These are phyloP conservation scores for Alectoris magna DNA, from an alignment of 2,797 vertebrate species.

Conservation along the genomic window DNA sequence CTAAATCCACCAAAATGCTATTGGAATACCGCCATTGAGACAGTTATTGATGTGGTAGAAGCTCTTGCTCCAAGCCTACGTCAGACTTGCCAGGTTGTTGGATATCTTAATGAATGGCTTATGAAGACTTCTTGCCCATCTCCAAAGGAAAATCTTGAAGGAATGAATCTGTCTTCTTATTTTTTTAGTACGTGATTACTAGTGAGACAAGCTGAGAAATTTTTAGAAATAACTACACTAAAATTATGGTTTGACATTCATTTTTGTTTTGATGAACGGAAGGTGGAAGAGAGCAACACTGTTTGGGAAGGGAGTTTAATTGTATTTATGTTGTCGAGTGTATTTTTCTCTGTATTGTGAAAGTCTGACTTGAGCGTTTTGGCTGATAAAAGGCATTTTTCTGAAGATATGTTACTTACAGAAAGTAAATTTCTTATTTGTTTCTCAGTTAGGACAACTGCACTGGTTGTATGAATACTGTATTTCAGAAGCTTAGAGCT, in stretches of 20 bases:
- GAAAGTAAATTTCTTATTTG: not conserved
- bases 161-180: not conserved
- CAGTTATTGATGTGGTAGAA: not conserved
- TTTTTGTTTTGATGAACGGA: not conserved
- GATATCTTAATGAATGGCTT: not conserved
- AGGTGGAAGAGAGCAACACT: not conserved
- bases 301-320: not conserved
- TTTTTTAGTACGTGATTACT: not conserved
- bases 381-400: not conserved
- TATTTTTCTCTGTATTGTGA: not conserved
- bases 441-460: not conserved
- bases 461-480: not conserved
- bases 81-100: not conserved
- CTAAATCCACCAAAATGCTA: not conserved
- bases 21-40: not conserved
- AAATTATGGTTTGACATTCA: not conserved
- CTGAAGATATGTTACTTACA: not conserved
- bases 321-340: not conserved
- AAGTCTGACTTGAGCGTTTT: conserved; percentile 16
- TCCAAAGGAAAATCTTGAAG: not conserved
- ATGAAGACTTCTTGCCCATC: not conserved
- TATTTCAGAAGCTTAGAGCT: conserved; percentile 46
- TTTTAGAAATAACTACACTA: not conserved
- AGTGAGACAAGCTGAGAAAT: not conserved
- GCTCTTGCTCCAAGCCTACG: not conserved